Conservation (phyloP, 2,888 invertebrate species). For the Anorthoa munda region DNA sequence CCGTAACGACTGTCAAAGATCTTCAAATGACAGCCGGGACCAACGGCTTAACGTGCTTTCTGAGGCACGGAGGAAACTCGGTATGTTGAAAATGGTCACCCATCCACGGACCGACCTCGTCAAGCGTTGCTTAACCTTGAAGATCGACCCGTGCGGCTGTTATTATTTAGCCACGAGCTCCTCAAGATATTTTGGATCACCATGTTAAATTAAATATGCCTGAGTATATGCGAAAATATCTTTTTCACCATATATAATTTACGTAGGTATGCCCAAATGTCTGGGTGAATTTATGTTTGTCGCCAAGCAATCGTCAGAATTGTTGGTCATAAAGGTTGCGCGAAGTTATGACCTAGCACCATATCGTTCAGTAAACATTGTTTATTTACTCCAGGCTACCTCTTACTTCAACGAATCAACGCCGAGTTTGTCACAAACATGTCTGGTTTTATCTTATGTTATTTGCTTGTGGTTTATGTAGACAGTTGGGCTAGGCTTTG, state of each 20-base stretch:
- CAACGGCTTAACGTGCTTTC: too few species aligned
- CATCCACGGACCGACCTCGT: too few species aligned
- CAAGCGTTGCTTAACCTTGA: too few species aligned
- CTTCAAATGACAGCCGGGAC: too few species aligned
- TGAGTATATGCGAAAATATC: slow-evolving; percentile 1
- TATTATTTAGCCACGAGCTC: too few species aligned
- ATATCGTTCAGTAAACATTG: slow-evolving; percentile 43
- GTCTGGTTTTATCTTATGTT: slow-evolving; percentile 6
- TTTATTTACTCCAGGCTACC: slow-evolving; percentile 45
- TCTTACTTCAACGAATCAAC: slow-evolving; percentile 19
- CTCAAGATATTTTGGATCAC: slow-evolving; percentile 5
- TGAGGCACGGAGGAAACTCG: too few species aligned
- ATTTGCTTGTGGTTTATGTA: slow-evolving; percentile 10
- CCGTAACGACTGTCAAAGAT: too few species aligned
- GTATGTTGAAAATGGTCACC: too few species aligned
- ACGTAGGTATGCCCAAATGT: slow-evolving; percentile 21
- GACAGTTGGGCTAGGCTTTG: background rate
- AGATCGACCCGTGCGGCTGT: too few species aligned
- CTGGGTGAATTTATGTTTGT: slow-evolving; percentile 60
- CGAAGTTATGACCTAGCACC: slow-evolving; percentile 43
- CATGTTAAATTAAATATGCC: background rate
- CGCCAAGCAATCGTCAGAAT: slow-evolving; percentile 31
- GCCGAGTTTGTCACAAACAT: slow-evolving; percentile 29
- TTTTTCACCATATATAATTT: slow-evolving; percentile 2
- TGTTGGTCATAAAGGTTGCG: slow-evolving; percentile 57